Evolutionary conservation across 2,797 vertebrate species (phyloP), one percentile per base, ranked within the genome.

Genomic region (Danio albolineatus): DNA sequence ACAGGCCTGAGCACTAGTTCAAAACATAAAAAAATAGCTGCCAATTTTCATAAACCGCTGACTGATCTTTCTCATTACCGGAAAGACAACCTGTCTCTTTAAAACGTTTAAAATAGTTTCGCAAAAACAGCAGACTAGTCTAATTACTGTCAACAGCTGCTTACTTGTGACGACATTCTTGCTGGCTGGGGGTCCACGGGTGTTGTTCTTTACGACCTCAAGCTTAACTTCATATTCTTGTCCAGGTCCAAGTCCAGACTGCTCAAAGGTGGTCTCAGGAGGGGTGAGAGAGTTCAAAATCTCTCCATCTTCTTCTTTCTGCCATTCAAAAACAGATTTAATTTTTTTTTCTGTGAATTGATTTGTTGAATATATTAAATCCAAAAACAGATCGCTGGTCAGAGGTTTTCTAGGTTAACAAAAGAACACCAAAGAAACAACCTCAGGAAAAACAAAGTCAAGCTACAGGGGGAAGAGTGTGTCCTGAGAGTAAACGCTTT

Each of bases 201-300:
- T 98, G 39, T 96, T 97, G 91, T 99, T 98, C 88, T 99, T 99
- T 88, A 99, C 92, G 0, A 96, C 92, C 74, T 97, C 95, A 83
- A 99, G 93, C 46, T 97, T 97, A 85, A 99, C 97, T 80, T 99
- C 97, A 62, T 99, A 99, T 76, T 97, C 96, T 38, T 98, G 96
- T 66, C 98, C 98, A 0, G 98, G 97, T 49, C 95, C 96, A 81
- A 99, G 92, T 14, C 98, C 98, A 0, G 96, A 97, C 89, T 99
- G 98, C 87, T 94, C 91, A 74, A 96, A 98, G n/a, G 95, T 95
- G 82, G 96, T 97, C 88, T 98, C 95, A 2, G 97, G 95, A 12
- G 93, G 94, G 73, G 93, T 91, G 65, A 99, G 91, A 51, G 95
- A 94, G 86, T 95, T 98, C 74, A 95, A 93, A 87, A 99, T 98